phyloP scores from a whole-genome alignment of 2,888 invertebrate genomes.

The Sabellastarte sp. region DNA sequence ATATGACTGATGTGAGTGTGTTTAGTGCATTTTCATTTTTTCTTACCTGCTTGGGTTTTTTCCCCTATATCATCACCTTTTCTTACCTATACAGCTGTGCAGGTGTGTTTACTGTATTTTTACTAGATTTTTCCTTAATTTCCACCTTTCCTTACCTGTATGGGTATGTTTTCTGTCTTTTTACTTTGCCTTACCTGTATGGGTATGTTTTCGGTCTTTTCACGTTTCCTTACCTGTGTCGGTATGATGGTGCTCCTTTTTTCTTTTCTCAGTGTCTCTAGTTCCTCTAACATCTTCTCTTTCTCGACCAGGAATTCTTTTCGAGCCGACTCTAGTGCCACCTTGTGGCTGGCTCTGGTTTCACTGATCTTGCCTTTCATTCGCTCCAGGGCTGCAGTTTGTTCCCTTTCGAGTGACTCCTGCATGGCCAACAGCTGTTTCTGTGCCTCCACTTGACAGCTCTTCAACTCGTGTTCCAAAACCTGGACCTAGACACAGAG shows the following conservation, averaged over 20 bases:
- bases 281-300: background rate
- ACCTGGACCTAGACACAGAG: conserved; percentile 1
- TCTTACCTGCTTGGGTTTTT: too few relatives aligned
- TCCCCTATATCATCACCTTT: too few relatives aligned
- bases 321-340: conserved; percentile 29
- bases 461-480: background rate
- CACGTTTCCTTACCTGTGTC: conserved; percentile 23
- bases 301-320: conserved; percentile 26
- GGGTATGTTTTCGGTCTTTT: too few relatives aligned
- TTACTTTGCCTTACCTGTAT: too few relatives aligned
- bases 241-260: conserved; percentile 17
- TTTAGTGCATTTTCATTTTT: too few relatives aligned
- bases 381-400: conserved; percentile 37
- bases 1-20: too few relatives aligned
- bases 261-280: background rate
- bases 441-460: conserved; percentile 4
- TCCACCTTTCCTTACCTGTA: too few relatives aligned
- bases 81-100: too few relatives aligned
- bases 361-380: conserved; percentile 42
- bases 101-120: too few relatives aligned
- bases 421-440: conserved; percentile 7
- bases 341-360: conserved; percentile 31
- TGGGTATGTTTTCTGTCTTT: too few relatives aligned
- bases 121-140: too few relatives aligned
- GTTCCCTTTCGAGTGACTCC: conserved; percentile 34